Conservation (phyloP, 2,797 vertebrate genomes). For the Hypotaenidia okinawae region DNA sequence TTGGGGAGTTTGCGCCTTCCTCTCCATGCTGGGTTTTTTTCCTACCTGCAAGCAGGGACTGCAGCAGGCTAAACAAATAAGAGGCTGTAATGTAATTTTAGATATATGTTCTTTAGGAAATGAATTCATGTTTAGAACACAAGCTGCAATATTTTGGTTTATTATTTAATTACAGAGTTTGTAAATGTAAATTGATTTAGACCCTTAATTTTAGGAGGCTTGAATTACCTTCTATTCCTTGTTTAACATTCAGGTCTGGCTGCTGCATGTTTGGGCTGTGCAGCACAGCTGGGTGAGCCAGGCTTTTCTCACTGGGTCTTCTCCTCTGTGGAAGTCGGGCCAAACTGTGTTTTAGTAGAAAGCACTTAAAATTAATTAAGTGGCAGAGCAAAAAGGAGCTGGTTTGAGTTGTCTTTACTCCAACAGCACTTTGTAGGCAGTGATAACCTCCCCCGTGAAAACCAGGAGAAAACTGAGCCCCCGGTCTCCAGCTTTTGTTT, state of each 20-base stretch:
- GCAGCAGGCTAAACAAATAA: constrained; percentile 45
- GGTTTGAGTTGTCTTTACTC: background rate
- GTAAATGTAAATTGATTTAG: constrained; percentile 52
- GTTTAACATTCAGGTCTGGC: constrained; percentile 43
- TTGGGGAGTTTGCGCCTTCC: background rate
- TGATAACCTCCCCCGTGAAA: background rate
- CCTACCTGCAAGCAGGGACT: background rate
- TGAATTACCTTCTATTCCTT: constrained; percentile 28
- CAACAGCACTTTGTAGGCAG: background rate
- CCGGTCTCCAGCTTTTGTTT: background rate
- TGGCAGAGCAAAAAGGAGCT: background rate
- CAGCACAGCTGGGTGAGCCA: background rate
- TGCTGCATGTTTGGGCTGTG: background rate
- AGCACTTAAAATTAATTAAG: constrained; percentile 26
- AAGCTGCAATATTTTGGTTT: constrained; percentile 45
- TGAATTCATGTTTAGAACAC: constrained; percentile 25
- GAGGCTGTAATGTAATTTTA: constrained; percentile 25
- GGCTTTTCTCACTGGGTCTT: background rate
- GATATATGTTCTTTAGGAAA: background rate
- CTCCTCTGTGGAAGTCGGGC: background rate
- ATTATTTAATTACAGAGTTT: constrained; percentile 65
- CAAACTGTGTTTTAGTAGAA: constrained; percentile 23
- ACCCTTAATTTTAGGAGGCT: constrained; percentile 46
- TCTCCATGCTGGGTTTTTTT: background rate
- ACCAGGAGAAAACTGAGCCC: background rate